Evolutionary conservation across 2,113 vertebrate species (phyloP), one percentile per base, ranked within the genome.

Genomic region (Cariama cristata): DNA sequence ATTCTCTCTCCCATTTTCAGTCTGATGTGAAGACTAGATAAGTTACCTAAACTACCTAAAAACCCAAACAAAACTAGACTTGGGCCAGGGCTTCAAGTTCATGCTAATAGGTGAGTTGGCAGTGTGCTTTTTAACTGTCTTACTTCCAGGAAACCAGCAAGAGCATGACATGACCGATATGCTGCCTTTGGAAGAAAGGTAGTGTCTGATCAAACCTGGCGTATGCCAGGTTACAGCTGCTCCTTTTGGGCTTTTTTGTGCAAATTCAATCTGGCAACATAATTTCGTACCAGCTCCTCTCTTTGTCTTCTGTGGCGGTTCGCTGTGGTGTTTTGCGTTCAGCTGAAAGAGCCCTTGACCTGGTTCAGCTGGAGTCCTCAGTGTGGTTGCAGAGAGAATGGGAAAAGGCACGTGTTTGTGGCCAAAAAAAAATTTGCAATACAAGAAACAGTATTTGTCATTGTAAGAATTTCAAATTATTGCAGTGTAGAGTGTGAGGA

Each of bases 111-210:
- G 3, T n/a, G 49, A 91, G 35, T n/a, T 22, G 16, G 38, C 73
- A 53, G 53, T 21, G 50, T 64, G 53, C 40, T 55, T 76, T 85
- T 72, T 55, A 32, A 23, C 17, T 53, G 23, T 42, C 24, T 49
- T 62, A 28, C 47, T 75, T 85, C 69, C 73, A 85, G 74, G 81
- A 82, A 92, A 72, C 59, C 6, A 26, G 52, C n/a, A 40, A 40
- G 6, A 12, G 28, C 33, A 14, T 1, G 9, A 27, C 8, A 2
- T 8, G 22, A 28, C 27, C 0, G 2, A 19, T 30, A 11, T 0
- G 0, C 23, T 93, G 86, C 49, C 63, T 73, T 52, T 33, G 55
- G 40, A 91, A 77, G 56, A 85, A 44, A 81, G 33, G 33, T 7
- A 10, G 63, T 23, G 42, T 63, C 58, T 81, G 55, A 49, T 73